A percentile compares a stretch with the other conserved stretches of the same genome.
These are phyloP conservation scores for Agapetus fuscipes DNA, from an alignment of 2,888 invertebrate genomes.

Conservation along the genomic window DNA sequence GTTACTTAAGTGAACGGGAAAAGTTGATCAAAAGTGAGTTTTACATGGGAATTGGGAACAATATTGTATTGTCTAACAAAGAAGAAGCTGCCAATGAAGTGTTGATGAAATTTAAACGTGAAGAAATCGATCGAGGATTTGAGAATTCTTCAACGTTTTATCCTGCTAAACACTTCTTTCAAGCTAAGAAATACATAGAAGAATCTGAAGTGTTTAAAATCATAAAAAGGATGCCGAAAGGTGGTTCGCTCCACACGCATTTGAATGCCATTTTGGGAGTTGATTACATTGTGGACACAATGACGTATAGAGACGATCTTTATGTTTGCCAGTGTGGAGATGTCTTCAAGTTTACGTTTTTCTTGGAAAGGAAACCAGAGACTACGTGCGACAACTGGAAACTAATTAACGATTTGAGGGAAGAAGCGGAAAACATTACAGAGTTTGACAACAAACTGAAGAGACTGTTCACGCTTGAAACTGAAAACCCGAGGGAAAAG, in stretches of 20 bases:
- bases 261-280: constrained; percentile 53
- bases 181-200: constrained; percentile 46
- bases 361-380: constrained; percentile 26
- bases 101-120: constrained; percentile 48
- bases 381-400: constrained; percentile 34
- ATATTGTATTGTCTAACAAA: constrained; percentile 18
- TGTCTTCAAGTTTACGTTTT: constrained; percentile 27
- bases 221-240: constrained; percentile 64
- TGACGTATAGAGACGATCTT: constrained; percentile 53
- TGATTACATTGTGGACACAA: constrained; percentile 47
- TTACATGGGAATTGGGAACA: too few relatives aligned
- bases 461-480: constrained; percentile 46
- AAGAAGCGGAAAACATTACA: constrained; percentile 30
- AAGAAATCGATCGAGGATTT: constrained; percentile 45
- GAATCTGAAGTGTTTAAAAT: constrained; percentile 55
- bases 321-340: constrained; percentile 38
- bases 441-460: constrained; percentile 44
- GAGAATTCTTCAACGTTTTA: constrained; percentile 47
- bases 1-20: too few relatives aligned
- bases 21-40: too few relatives aligned
- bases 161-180: constrained; percentile 57
- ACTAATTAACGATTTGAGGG: constrained; percentile 36
- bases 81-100: constrained; percentile 47
- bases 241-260: constrained; percentile 60
- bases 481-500: constrained; percentile 37